phyloP scores from a whole-genome alignment of 2,113 vertebrate species.

The Montifringilla adamsi region DNA sequence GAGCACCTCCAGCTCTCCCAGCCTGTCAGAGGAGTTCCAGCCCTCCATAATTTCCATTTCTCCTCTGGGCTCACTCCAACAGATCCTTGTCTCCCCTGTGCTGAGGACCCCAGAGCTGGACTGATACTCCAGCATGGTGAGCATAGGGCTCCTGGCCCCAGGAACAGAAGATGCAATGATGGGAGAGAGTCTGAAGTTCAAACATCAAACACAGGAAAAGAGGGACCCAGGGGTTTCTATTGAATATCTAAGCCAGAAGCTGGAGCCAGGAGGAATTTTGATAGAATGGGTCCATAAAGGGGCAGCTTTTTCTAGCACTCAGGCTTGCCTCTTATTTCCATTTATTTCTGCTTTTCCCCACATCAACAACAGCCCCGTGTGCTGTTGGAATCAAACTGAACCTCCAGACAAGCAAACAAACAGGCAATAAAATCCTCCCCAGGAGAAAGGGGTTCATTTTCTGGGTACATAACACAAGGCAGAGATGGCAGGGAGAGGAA shows the following conservation, averaged over 20 bases:
- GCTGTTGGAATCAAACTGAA: background rate
- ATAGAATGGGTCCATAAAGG: background rate
- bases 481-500: accelerated
- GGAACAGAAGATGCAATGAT: background rate
- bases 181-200: background rate
- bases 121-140: accelerated
- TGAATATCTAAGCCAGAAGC: background rate
- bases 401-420: background rate
- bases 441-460: background rate
- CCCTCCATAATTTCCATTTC: background rate
- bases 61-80: background rate
- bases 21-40: background rate
- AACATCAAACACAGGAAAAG: background rate
- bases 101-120: background rate
- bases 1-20: accelerated
- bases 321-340: background rate
- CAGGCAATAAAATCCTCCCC: background rate
- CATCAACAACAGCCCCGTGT: background rate
- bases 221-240: background rate
- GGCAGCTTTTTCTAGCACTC: background rate
- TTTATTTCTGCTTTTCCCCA: background rate
- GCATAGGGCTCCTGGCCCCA: accelerated
- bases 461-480: accelerated
- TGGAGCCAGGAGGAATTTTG: background rate
- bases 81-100: background rate